Conservation (phyloP, 2,888 invertebrate species). For the Crematogaster levior region DNA sequence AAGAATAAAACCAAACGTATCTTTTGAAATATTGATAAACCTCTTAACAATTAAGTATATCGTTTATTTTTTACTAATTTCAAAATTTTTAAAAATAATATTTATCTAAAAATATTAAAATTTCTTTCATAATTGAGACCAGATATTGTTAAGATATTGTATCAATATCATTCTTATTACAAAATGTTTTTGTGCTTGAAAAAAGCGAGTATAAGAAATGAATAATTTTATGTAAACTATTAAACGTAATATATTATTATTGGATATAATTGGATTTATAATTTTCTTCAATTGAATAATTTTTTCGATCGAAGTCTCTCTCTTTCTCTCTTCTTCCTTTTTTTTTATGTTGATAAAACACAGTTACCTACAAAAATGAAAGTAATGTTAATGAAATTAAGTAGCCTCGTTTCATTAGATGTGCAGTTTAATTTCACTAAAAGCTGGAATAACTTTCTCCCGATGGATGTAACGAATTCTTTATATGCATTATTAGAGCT, state of each 20-base stretch:
- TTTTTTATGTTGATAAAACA: not conserved
- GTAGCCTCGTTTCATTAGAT: constrained; percentile 22
- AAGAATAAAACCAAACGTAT: not conserved
- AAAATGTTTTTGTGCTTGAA: not conserved
- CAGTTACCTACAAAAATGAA: not conserved
- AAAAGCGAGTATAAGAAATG: not conserved
- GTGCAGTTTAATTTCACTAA: constrained; percentile 23
- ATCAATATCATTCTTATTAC: not conserved
- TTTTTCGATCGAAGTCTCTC: not conserved
- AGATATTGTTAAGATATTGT: not conserved
- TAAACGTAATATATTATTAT: not conserved
- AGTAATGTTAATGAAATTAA: constrained; percentile 16
- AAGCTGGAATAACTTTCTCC: constrained; percentile 55
- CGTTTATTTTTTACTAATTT: not conserved
- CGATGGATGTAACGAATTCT: constrained; percentile 38
- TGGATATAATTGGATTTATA: not conserved
- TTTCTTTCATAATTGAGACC: not conserved
- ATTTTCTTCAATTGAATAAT: not conserved
- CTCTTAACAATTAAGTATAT: no score
- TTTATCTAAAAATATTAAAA: not conserved
- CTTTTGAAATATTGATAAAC: not conserved
- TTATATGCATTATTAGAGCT: not conserved
- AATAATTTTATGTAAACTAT: not conserved
- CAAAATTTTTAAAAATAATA: not conserved
- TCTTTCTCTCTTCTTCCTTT: not conserved